A percentile compares a stretch with the other conserved stretches of the same genome.
phyloP scores from a whole-genome alignment of 1,140 invertebrate species.

The Macrotrachela quadricornifera region DNA sequence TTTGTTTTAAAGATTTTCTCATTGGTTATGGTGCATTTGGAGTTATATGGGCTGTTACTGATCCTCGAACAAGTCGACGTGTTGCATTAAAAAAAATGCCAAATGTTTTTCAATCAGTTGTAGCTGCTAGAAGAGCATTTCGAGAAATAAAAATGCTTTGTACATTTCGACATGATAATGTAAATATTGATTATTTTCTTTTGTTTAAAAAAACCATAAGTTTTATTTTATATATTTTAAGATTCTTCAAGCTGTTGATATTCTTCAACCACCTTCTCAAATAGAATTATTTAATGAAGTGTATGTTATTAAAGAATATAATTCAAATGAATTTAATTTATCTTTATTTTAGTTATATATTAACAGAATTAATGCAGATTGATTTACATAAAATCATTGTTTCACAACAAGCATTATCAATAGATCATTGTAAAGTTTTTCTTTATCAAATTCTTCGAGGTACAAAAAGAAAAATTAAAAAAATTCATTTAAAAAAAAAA shows the following conservation, averaged over 20 bases:
- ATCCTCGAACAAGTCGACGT: conserved; percentile 86
- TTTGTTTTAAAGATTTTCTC: too few relatives aligned
- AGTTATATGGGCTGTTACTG: conserved; percentile 97
- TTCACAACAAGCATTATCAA: conserved; percentile 83
- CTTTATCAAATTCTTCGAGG: conserved; percentile 97
- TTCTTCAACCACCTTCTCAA: conserved; percentile 3
- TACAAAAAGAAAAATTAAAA: conserved; percentile 19
- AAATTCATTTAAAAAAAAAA: too few relatives aligned
- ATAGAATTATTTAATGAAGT: conserved; percentile 8
- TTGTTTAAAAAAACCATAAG: background rate
- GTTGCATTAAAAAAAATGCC: conserved; percentile 98
- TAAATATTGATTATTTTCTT: conserved; percentile 36
- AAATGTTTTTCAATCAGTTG: conserved; percentile 97
- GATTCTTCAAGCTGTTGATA: conserved; percentile 1
- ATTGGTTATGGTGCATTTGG: conserved; percentile 96
- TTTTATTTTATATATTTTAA: background rate
- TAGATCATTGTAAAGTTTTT: conserved; percentile 99
- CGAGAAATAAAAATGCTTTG: conserved; percentile 95
- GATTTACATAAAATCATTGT: conserved; percentile 99
- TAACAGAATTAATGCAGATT: conserved; percentile 87
- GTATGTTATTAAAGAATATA: too few relatives aligned
- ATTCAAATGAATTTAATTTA: conserved; percentile 42
- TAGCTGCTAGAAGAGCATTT: conserved; percentile 91
- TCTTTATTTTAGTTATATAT: too few relatives aligned
- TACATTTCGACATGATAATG: conserved; percentile 98